phyloP scores from a whole-genome alignment of 1,140 invertebrate species.

The Drosophila chauvacae region DNA sequence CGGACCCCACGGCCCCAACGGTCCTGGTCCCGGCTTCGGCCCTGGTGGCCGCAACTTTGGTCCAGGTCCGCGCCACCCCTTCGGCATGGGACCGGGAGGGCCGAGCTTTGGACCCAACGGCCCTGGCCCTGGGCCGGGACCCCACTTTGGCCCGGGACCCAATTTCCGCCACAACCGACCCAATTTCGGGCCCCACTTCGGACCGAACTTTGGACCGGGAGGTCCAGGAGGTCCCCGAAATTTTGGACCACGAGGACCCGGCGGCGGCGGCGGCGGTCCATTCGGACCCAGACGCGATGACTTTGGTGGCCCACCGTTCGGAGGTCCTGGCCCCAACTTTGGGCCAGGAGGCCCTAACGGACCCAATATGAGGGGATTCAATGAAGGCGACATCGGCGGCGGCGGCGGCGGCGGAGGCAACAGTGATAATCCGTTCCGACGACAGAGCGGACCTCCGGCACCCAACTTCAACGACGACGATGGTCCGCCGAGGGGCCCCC shows the following conservation, averaged over 20 bases:
- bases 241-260: slow-evolving; percentile 46
- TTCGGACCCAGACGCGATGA: slow-evolving; percentile 51
- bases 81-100: background rate
- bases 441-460: slow-evolving; percentile 36
- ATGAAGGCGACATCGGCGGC: slow-evolving; percentile 30
- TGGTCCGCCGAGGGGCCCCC: slow-evolving; percentile 27
- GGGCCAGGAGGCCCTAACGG: slow-evolving; percentile 30
- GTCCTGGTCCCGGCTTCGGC: background rate
- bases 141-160: slow-evolving; percentile 47
- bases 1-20: background rate
- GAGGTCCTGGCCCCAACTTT: slow-evolving; percentile 29
- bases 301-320: slow-evolving; percentile 32
- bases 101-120: slow-evolving; percentile 51
- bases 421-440: slow-evolving; percentile 63
- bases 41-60: slow-evolving; percentile 31
- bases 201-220: slow-evolving; percentile 30
- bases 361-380: slow-evolving; percentile 36
- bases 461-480: slow-evolving; percentile 55
- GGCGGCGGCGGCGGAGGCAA: slow-evolving; percentile 5
- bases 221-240: slow-evolving; percentile 24
- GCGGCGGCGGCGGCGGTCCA: slow-evolving; percentile 27
- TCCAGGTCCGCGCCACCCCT: background rate
- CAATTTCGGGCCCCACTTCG: slow-evolving; percentile 56
- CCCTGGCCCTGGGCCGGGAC: slow-evolving; percentile 16
- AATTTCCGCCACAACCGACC: slow-evolving; percentile 30